Percentiles rank a stretch among this genome's conserved stretches.
Conservation (phyloP, 2,797 vertebrate species). For the Peromyscus attwateri region DNA sequence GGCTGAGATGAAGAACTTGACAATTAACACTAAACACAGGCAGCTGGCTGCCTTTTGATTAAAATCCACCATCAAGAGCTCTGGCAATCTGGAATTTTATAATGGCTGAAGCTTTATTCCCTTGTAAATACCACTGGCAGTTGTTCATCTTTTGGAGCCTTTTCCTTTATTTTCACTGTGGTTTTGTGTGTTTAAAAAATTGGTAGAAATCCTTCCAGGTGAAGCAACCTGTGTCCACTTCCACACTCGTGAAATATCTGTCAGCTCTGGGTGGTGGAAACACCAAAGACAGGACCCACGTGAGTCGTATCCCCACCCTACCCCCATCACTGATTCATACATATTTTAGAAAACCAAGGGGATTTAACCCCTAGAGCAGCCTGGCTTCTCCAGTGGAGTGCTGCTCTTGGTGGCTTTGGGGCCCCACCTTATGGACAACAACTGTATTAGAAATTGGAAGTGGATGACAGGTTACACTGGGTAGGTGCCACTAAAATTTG, state of each 20-base stretch:
- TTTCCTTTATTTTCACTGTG: neutral
- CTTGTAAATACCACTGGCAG: neutral
- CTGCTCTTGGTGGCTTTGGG: conserved; percentile 50
- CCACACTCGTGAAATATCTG: neutral
- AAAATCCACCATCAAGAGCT: conserved; percentile 77
- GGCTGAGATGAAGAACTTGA: conserved; percentile 66
- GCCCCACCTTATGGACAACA: conserved; percentile 69
- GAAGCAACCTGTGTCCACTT: neutral
- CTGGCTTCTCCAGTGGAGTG: conserved; percentile 35
- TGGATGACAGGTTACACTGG: neutral
- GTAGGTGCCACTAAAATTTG: neutral
- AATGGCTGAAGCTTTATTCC: conserved; percentile 26
- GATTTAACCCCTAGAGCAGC: conserved; percentile 66
- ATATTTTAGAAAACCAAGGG: conserved; percentile 56
- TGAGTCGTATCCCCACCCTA: neutral
- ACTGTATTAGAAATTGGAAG: conserved; percentile 35
- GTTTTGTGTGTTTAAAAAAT: conserved; percentile 3
- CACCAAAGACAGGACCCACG: neutral
- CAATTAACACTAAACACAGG: conserved; percentile 78
- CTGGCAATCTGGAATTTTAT: conserved; percentile 71
- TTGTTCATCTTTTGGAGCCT: neutral
- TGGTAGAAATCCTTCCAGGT: conserved; percentile 33
- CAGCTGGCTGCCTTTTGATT: conserved; percentile 81
- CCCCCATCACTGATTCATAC: conserved; percentile 77
- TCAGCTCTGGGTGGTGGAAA: conserved; percentile 74